A percentile compares a stretch with the other conserved stretches of the same genome.
Evolutionary conservation across 2,113 vertebrate genomes (phyloP).

Genomic region (Podocnemis expansa): DNA sequence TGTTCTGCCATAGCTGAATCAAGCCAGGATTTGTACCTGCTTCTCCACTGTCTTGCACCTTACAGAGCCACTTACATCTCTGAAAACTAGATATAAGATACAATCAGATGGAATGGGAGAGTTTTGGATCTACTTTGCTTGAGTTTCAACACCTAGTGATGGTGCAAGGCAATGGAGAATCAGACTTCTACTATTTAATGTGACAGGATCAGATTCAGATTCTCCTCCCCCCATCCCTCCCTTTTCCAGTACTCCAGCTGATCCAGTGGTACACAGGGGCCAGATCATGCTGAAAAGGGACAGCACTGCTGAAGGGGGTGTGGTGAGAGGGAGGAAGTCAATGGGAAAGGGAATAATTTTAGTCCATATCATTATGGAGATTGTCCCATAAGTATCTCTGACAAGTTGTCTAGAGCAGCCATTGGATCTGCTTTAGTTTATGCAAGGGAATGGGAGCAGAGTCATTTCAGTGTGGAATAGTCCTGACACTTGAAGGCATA

Average conservation of each 20-base stretch:
- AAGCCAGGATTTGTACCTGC: not conserved
- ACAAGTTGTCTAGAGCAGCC: not conserved
- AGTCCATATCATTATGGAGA: not conserved
- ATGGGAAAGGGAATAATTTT: not conserved
- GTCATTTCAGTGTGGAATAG: not conserved
- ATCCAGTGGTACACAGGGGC: not conserved
- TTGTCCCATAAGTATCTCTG: not conserved
- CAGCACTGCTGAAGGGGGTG: not conserved
- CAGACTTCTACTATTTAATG: accelerated
- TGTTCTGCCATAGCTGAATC: not conserved
- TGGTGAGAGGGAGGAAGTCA: not conserved
- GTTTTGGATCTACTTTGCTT: not conserved
- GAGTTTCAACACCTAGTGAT: not conserved
- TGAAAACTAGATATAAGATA: not conserved
- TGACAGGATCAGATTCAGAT: not conserved
- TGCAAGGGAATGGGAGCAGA: not conserved
- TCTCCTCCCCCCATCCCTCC: not conserved
- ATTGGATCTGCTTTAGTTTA: not conserved
- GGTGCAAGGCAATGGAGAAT: not conserved
- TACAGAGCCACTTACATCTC: not conserved
- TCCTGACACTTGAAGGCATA: not conserved
- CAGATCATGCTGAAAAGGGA: not conserved
- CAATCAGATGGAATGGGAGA: not conserved
- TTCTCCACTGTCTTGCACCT: not conserved
- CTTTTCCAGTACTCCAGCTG: not conserved